A percentile compares a stretch with the other conserved stretches of the same genome.
Conservation (phyloP, 2,888 invertebrate genomes). For the Cantharis rustica region DNA sequence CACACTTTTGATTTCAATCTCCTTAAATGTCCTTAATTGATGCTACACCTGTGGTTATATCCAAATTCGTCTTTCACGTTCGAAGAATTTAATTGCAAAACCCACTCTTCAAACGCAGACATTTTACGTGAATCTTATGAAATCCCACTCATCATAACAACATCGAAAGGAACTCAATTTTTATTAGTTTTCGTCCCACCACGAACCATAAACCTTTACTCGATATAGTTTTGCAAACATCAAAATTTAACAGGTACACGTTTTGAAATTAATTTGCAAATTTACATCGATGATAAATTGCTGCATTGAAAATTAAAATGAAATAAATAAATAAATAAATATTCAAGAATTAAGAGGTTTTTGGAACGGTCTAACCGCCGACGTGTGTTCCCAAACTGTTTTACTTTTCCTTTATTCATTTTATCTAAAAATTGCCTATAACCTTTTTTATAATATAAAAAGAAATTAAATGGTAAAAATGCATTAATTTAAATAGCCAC, state of each 20-base stretch:
- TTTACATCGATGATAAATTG: neutral
- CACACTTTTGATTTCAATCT: neutral
- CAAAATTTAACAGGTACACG: neutral
- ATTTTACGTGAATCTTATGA: neutral
- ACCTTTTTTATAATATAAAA: neutral
- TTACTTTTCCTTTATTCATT: neutral
- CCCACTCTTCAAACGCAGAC: neutral
- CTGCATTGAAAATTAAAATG: neutral
- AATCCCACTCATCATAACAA: neutral
- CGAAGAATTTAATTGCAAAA: slow-evolving; percentile 9
- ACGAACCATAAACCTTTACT: neutral
- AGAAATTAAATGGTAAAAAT: neutral
- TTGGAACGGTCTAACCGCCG: neutral
- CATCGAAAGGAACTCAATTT: neutral
- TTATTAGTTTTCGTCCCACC: neutral
- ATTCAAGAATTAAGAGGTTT: neutral
- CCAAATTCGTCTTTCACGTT: slow-evolving; percentile 11
- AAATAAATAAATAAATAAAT: neutral
- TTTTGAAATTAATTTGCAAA: neutral
- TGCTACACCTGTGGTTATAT: neutral
- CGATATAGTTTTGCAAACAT: neutral
- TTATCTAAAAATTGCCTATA: neutral
- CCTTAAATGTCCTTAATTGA: neutral
- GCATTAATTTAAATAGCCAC: neutral
- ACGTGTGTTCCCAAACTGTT: neutral